Conservation (phyloP, 2,888 invertebrate genomes). For the Notocelia uddmanniana region DNA sequence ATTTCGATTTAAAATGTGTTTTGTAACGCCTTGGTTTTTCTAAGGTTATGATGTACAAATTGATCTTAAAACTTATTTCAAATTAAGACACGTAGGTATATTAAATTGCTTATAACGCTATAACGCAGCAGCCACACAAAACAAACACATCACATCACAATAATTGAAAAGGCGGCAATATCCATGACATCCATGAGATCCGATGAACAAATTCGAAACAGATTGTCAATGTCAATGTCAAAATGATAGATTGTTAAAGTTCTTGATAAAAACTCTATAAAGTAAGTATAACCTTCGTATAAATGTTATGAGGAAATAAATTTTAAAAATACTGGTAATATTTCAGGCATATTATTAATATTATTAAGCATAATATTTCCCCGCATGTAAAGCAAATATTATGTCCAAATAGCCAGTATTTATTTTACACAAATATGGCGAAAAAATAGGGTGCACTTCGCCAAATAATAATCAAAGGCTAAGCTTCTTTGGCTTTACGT, state of each 20-base stretch:
- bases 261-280: background rate
- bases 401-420: no score
- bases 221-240: slow-evolving; percentile 15
- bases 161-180: slow-evolving; percentile 22
- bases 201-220: background rate
- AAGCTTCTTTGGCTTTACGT: no score
- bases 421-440: no score
- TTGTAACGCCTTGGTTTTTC: background rate
- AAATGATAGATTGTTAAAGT: slow-evolving; percentile 7
- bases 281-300: no score
- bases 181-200: no score
- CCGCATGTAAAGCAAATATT: no score
- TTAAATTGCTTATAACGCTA: background rate
- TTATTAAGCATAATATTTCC: no score
- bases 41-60: background rate
- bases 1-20: slow-evolving; percentile 44
- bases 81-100: background rate
- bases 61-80: background rate
- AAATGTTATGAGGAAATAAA: no score
- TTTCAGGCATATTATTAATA: no score
- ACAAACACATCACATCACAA: background rate
- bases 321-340: no score
- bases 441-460: no score
- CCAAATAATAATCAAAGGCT: no score
- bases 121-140: background rate